Evolutionary conservation across 2,797 vertebrate genomes (phyloP).

Genomic region (Erpetoichthys calabaricus): DNA sequence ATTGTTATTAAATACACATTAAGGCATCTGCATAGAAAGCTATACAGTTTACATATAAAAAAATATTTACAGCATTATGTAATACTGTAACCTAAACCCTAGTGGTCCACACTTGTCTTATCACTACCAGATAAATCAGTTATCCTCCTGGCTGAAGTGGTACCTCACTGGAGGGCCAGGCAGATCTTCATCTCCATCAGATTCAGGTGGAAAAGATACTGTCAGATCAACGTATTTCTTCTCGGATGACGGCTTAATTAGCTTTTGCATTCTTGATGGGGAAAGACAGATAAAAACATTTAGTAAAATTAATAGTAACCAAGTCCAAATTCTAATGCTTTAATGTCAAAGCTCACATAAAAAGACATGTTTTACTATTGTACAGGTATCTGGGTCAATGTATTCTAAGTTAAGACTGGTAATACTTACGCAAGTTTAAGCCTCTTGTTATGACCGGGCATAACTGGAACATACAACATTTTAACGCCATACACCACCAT

Average conservation of each 20-base stretch:
- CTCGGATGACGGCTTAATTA: conserved; percentile 80
- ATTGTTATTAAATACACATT: conserved; percentile 29
- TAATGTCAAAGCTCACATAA: no score
- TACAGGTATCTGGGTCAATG: no score
- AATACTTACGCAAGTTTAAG: conserved; percentile 84
- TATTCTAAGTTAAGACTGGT: neutral
- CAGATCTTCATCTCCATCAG: conserved; percentile 83
- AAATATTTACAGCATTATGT: conserved; percentile 10
- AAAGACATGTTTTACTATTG: no score
- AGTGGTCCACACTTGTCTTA: conserved; percentile 24
- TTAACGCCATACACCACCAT: conserved; percentile 99
- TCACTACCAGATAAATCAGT: conserved; percentile 41
- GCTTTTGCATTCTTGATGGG: conserved; percentile 80
- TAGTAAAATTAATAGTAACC: neutral
- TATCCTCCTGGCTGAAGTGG: conserved; percentile 62
- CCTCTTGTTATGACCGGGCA: conserved; percentile 93
- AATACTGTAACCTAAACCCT: conserved; percentile 16
- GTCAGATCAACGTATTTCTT: conserved; percentile 92
- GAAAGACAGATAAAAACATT: conserved; percentile 12
- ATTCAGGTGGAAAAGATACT: conserved; percentile 83
- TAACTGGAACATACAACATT: conserved; percentile 95
- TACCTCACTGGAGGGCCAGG: conserved; percentile 92
- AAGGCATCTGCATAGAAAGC: conserved; percentile 54
- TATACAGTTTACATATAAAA: conserved; percentile 41
- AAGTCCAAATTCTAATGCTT: neutral